A percentile compares a stretch with the other conserved stretches of the same genome.
phyloP scores from a whole-genome alignment of 2,888 invertebrate genomes.

The Drosophila anomalata region DNA sequence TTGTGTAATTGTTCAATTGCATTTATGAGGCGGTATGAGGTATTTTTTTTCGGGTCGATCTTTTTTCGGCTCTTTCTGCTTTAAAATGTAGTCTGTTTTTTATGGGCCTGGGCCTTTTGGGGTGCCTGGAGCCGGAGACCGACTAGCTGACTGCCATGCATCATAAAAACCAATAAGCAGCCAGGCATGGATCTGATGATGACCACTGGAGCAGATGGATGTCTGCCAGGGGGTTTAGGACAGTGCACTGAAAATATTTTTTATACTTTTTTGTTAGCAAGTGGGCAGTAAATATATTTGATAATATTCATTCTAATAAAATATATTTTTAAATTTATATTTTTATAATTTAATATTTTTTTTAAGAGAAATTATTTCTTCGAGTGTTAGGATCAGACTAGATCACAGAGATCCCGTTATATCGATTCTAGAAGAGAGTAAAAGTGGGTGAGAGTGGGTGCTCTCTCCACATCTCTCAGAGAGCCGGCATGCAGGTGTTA shows the following conservation, averaged over 20 bases:
- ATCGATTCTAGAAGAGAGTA: neutral
- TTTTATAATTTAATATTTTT: neutral
- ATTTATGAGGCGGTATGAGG: constrained; percentile 43
- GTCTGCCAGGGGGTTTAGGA: constrained; percentile 7
- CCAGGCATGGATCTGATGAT: constrained; percentile 22
- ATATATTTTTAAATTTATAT: neutral
- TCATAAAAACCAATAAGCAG: constrained; percentile 40
- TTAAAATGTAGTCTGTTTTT: neutral
- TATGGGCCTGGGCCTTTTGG: neutral
- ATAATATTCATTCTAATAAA: no score
- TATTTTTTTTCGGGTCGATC: neutral
- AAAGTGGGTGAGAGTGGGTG: neutral
- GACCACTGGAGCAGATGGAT: constrained; percentile 21
- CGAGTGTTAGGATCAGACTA: neutral
- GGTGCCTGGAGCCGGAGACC: neutral
- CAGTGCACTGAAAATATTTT: neutral
- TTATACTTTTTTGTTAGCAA: neutral
- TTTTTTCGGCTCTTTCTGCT: constrained; percentile 3
- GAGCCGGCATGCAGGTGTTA: neutral
- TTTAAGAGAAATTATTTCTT: neutral
- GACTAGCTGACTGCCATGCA: constrained; percentile 4
- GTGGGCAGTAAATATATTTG: neutral
- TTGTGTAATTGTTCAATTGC: constrained; percentile 58
- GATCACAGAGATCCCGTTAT: neutral
- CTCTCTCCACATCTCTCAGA: neutral